These are phyloP conservation scores for Ramazzottius varieornatus DNA, from an alignment of 2,888 invertebrate genomes.

Conservation along the genomic window DNA sequence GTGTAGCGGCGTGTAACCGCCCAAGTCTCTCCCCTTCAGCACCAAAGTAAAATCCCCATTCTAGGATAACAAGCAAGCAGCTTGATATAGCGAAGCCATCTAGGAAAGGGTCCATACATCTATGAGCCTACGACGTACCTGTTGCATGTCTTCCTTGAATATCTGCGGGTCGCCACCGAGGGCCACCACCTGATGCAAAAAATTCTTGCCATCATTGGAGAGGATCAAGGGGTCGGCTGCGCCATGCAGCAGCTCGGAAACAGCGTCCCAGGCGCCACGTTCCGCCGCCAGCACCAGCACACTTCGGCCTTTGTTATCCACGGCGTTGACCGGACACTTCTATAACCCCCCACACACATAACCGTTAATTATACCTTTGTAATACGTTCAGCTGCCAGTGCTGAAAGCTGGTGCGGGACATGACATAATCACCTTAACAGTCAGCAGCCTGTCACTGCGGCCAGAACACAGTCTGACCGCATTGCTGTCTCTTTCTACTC, in stretches of 20 bases:
- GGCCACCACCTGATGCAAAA: neutral
- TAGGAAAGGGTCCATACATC: neutral
- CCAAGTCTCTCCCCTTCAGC: neutral
- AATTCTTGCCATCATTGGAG: neutral
- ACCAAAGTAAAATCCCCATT: neutral
- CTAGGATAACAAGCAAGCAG: neutral
- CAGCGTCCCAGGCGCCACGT: neutral
- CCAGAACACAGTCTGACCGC: neutral
- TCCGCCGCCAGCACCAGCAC: neutral
- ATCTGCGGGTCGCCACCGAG: neutral
- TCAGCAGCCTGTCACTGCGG: neutral
- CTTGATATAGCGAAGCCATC: neutral
- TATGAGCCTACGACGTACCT: neutral
- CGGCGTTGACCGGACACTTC: neutral
- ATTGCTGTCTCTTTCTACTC: no score
- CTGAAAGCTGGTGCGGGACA: no score
- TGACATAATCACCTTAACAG: no score
- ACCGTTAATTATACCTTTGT: no score
- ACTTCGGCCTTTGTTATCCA: neutral
- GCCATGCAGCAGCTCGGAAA: neutral
- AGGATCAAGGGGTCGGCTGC: neutral
- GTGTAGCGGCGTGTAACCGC: neutral
- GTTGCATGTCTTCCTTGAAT: neutral
- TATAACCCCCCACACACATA: no score
- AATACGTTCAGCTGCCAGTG: no score